Base-by-base conservation (phyloP, 1,140 invertebrate species). In the Rhopalosiphum maidis region DNA sequence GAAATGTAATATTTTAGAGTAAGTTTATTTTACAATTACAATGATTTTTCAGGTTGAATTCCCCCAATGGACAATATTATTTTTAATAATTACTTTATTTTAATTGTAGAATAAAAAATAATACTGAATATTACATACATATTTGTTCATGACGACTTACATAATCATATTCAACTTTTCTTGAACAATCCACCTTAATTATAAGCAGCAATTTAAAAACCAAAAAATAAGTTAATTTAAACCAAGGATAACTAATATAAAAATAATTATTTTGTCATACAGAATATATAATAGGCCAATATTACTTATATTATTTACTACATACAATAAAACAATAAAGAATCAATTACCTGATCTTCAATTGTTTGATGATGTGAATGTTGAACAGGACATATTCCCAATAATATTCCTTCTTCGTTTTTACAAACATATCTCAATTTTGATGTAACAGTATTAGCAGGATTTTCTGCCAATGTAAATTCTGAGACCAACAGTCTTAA, bases 341-440 rank as follows among this genome's bases (percentile, higher is more conserved):
- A 87, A 83, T 51, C 8, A 0, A 82, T 95, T 95, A 99, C 98
- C 97, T 99, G 99, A 96, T 99, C 98, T 96, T 99, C 99, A 94
- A 99, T 98, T 77, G 97, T 97, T 93, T 98, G 97, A 95, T 99
- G 98, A 96, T 99, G 99, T 18, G 98, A 99, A 95, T 99, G 98
- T 95, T 99, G 98, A 37, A 98, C 96, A 97, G 98, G 98, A 86
- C 98, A 97, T 18, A 91, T 51, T 46, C 97, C 97, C 77, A 98
- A 95, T 94, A 99, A 97, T 35, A 99, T 97, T 1, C 97, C 97
- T 95, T 99, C 98, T 94, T 98, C 97, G 7, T 97, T 97, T 95
- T 99, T 98, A 95, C 98, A 99, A 82, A 99, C 97, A 83, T 96
- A 96, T 88, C 98, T 96, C 51, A 99, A 95, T 90, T 98, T 96